These are phyloP conservation scores for Myopa tessellatipennis DNA, from an alignment of 2,888 invertebrate genomes.

Conservation along the genomic window DNA sequence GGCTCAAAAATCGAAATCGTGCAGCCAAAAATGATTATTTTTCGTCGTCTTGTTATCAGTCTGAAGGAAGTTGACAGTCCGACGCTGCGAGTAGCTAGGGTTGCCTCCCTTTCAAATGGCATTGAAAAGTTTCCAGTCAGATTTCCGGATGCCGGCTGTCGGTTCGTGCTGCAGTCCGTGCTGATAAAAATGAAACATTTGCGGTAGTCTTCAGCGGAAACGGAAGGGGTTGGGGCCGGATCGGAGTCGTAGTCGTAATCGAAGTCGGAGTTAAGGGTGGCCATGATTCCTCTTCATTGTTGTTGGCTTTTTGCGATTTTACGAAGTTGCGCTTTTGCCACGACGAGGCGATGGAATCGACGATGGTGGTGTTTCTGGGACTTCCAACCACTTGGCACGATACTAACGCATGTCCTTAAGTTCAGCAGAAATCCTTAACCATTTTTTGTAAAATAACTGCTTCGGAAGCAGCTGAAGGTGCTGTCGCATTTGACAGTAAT, in stretches of 20 bases:
- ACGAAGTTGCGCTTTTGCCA: constrained; percentile 34
- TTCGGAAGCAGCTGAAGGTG: too few species aligned
- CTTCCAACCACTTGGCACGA: too few species aligned
- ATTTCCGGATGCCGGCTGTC: constrained; percentile 33
- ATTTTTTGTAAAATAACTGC: too few species aligned
- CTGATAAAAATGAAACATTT: constrained; percentile 36
- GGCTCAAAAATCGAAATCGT: constrained; percentile 9
- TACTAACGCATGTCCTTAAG: not conserved
- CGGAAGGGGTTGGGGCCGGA: not conserved
- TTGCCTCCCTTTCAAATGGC: not conserved
- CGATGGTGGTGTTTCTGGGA: too few species aligned
- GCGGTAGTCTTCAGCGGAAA: not conserved
- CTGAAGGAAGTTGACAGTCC: not conserved
- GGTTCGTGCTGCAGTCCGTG: constrained; percentile 14
- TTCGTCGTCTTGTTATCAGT: constrained; percentile 24
- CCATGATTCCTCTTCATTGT: not conserved
- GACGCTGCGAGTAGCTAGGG: not conserved
- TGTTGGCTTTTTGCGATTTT: constrained; percentile 7
- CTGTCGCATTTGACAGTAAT: too few species aligned
- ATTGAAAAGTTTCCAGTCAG: constrained; percentile 26
- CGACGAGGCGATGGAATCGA: not conserved
- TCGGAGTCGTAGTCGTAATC: not conserved
- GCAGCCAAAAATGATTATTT: constrained; percentile 31
- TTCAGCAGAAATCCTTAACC: not conserved
- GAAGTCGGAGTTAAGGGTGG: not conserved